Percentiles rank a stretch among this genome's conserved stretches.
Evolutionary conservation across 2,797 vertebrate species (phyloP).

Genomic region (Borostomias antarcticus): DNA sequence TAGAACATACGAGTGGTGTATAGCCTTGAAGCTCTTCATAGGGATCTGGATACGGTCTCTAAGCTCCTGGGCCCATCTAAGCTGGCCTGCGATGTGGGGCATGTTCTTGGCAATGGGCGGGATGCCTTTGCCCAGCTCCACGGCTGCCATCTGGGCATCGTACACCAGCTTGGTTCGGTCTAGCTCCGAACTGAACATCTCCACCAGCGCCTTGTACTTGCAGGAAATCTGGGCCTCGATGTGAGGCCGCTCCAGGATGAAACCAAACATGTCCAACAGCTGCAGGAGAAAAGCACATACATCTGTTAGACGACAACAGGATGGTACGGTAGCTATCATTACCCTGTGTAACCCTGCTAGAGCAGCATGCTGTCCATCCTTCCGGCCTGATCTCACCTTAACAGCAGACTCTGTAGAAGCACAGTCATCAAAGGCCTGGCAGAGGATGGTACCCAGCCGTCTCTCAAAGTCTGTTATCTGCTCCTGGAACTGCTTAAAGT

Average conservation of each 20-base stretch:
- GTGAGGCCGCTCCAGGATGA: constrained; percentile 70
- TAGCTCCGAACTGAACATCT: constrained; percentile 67
- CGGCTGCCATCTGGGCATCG: constrained; percentile 43
- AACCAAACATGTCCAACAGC: constrained; percentile 77
- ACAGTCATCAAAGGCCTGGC: constrained; percentile 70
- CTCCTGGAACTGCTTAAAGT: constrained; percentile 70
- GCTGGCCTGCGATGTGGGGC: constrained; percentile 67
- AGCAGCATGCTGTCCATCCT: too few relatives aligned
- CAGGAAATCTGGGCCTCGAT: constrained; percentile 62
- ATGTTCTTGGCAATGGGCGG: constrained; percentile 68
- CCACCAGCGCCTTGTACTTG: constrained; percentile 61
- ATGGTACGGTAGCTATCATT: too few relatives aligned
- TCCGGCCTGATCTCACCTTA: constrained; percentile 61
- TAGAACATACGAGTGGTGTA: constrained; percentile 70
- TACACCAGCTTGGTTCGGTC: constrained; percentile 66
- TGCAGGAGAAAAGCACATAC: constrained; percentile 37
- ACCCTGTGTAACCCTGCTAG: too few relatives aligned
- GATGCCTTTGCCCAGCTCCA: rapidly evolving
- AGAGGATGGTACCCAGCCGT: constrained; percentile 73
- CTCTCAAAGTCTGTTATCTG: constrained; percentile 74
- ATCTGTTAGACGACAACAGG: too few relatives aligned
- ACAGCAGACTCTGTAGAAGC: constrained; percentile 52
- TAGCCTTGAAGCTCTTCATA: constrained; percentile 54
- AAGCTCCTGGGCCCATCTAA: constrained; percentile 77
- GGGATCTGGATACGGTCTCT: constrained; percentile 66